A percentile compares a stretch with the other conserved stretches of the same genome.
Evolutionary conservation across 2,113 vertebrate genomes (phyloP).

Genomic region (Arothron firmamentum): DNA sequence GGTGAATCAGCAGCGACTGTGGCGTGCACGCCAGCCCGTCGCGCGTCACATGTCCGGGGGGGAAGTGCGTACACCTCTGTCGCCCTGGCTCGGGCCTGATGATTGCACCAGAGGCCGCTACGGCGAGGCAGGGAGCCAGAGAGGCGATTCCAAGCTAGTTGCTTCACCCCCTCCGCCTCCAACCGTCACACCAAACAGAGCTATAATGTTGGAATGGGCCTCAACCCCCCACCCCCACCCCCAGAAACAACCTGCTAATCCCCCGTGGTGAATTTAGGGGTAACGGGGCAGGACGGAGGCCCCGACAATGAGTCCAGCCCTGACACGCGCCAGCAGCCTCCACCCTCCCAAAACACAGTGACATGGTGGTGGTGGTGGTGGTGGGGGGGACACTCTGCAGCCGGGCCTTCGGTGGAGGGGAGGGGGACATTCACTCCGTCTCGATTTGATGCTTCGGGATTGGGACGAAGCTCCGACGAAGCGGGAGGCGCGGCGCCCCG

Average conservation of each 20-base stretch:
- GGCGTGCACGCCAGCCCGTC: slow-evolving; percentile 16
- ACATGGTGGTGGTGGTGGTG: no score
- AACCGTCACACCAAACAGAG: slow-evolving; percentile 37
- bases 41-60: slow-evolving; percentile 39
- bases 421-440: slow-evolving; percentile 15
- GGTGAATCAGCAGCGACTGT: slow-evolving; percentile 35
- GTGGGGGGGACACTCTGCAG: slow-evolving; percentile 13
- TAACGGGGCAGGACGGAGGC: slow-evolving; percentile 44
- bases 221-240: slow-evolving; percentile 35
- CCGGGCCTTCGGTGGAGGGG: background rate
- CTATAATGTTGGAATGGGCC: slow-evolving; percentile 71
- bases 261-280: slow-evolving; percentile 57
- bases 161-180: slow-evolving; percentile 46
- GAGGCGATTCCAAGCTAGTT: slow-evolving; percentile 69
- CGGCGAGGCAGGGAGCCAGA: slow-evolving; percentile 42
- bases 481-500: no score
- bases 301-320: slow-evolving; percentile 58
- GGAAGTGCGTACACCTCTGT: no score
- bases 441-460: background rate
- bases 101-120: slow-evolving; percentile 23
- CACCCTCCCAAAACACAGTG: slow-evolving; percentile 18
- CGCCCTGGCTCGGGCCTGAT: no score
- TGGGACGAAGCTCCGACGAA: no score
- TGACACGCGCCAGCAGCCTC: slow-evolving; percentile 63
- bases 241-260: slow-evolving; percentile 77